Evolutionary conservation across 2,113 vertebrate species (phyloP), one percentile per base, ranked within the genome.

Genomic region (Menidia beryllina): DNA sequence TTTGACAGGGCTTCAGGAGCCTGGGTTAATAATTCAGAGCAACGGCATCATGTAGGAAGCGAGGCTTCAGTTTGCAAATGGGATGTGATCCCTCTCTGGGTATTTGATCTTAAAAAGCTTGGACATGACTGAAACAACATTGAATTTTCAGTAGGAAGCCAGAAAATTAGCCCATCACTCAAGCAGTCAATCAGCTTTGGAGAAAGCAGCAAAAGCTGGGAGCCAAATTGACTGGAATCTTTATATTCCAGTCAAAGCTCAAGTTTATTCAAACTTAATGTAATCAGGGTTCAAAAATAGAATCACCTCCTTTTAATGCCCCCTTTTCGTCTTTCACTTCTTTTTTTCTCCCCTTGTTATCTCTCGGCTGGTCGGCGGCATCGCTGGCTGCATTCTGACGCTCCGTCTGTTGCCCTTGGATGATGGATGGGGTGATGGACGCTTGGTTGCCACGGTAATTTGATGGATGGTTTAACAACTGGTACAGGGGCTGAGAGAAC

Each of bases 381-480:
- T 80, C 83, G 63, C 83, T 84, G 19, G 24, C 67, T 23, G 69
- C 75, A 47, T 73, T 83, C 63, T 55, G 65, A 72, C 66, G 75
- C 81, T 84, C 74, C 49, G 74, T 84, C 84, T 85, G 79, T 85
- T 79, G 75, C 77, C 88, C 86, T 83, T 81, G 84, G 81, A 89
- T 91, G 90, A 91, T 87, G 87, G 87, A 90, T 89, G 82, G 61
- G 84, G 54, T 52, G 82, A 86, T 53, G 78, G 85, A 79, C 52
- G 82, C 84, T 85, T 20, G 64, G 88, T 82, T 86, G 88, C 85
- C 73, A 78, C 77, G 27, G 82, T 82, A 86, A 90, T 91, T 85
- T 91, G 90, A 91, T 89, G 82, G 90, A 90, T 90, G 88, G 85
- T 84, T 89, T 87, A 88, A 83, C 72, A 86, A 80, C 61, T 72